Percentiles rank a stretch among this genome's conserved stretches.
These are phyloP conservation scores for Marronus borbonicus DNA, from an alignment of 2,888 invertebrate genomes.

Conservation along the genomic window DNA sequence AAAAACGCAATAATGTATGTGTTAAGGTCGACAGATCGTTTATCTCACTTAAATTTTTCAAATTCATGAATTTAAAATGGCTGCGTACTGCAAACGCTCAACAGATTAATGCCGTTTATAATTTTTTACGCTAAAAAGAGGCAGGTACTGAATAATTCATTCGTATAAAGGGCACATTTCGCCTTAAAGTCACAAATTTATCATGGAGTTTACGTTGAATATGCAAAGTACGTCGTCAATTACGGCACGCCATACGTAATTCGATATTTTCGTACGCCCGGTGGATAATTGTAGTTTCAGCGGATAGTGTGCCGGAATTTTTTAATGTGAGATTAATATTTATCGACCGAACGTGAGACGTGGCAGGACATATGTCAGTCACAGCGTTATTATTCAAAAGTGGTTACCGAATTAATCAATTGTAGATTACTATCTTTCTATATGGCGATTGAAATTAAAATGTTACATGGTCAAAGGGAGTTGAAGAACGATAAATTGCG, in stretches of 20 bases:
- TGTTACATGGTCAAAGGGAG: slow-evolving; percentile 10
- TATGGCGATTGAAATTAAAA: slow-evolving; percentile 3
- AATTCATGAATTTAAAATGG: slow-evolving; percentile 32
- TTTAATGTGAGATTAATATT: slow-evolving; percentile 39
- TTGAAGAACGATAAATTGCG: neutral
- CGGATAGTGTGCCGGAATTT: slow-evolving; percentile 36
- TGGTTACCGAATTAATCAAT: slow-evolving; percentile 33
- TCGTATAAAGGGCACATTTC: slow-evolving; percentile 28
- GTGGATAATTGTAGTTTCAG: slow-evolving; percentile 44
- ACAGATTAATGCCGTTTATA: slow-evolving; percentile 34
- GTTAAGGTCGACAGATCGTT: slow-evolving; percentile 12
- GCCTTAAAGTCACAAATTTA: slow-evolving; percentile 43
- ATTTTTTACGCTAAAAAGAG: slow-evolving; percentile 21
- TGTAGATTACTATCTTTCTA: slow-evolving; percentile 11
- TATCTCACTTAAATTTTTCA: slow-evolving; percentile 35
- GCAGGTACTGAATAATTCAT: slow-evolving; percentile 36
- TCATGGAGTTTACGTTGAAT: slow-evolving; percentile 47
- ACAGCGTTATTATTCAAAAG: slow-evolving; percentile 9
- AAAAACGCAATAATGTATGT: slow-evolving; percentile 14
- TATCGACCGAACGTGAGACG: slow-evolving; percentile 23
- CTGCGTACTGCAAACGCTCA: slow-evolving; percentile 7
- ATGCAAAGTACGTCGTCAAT: slow-evolving; percentile 43
- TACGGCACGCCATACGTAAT: slow-evolving; percentile 39
- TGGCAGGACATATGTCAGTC: slow-evolving; percentile 6
- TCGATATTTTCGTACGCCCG: slow-evolving; percentile 29